These are phyloP conservation scores for Eriosoma lanigerum DNA, from an alignment of 1,140 invertebrate genomes.

Conservation along the genomic window DNA sequence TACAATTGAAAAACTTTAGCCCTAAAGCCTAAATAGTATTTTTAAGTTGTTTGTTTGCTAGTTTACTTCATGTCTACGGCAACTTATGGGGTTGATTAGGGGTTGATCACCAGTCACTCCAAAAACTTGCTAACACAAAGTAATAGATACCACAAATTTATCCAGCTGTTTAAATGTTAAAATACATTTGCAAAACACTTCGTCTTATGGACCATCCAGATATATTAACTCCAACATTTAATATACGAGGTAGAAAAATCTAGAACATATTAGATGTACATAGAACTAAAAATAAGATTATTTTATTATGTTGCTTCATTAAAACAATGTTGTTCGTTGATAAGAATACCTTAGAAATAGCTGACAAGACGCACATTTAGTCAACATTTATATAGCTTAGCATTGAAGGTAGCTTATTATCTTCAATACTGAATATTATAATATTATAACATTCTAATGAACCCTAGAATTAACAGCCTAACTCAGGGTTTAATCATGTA, in stretches of 20 bases:
- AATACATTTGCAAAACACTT: conserved; percentile 19
- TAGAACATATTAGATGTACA: conserved; percentile 34
- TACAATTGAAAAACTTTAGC: conserved; percentile 12
- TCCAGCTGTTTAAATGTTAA: conserved; percentile 14
- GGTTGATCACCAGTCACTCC: conserved; percentile 36
- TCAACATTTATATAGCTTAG: conserved; percentile 24
- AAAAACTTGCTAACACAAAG: conserved; percentile 31
- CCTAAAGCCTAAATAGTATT: not conserved
- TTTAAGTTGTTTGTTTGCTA: not conserved
- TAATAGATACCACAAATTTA: conserved; percentile 34
- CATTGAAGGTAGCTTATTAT: conserved; percentile 22
- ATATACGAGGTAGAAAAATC: conserved; percentile 39
- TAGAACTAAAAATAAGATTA: conserved; percentile 45
- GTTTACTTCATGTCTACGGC: conserved; percentile 27
- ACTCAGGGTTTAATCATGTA: conserved; percentile 28
- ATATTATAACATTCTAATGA: conserved; percentile 12
- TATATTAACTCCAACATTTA: conserved; percentile 32
- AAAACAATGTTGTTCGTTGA: conserved; percentile 27
- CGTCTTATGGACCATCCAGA: conserved; percentile 37
- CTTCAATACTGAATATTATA: conserved; percentile 35
- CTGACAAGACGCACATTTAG: conserved; percentile 12
- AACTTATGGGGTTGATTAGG: conserved; percentile 39
- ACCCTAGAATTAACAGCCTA: conserved; percentile 37
- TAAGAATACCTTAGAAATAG: conserved; percentile 37
- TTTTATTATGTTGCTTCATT: conserved; percentile 27